Percentiles rank a stretch among this genome's conserved stretches.
These are phyloP conservation scores for Danio kyathit DNA, from an alignment of 2,797 vertebrate species.

Conservation along the genomic window DNA sequence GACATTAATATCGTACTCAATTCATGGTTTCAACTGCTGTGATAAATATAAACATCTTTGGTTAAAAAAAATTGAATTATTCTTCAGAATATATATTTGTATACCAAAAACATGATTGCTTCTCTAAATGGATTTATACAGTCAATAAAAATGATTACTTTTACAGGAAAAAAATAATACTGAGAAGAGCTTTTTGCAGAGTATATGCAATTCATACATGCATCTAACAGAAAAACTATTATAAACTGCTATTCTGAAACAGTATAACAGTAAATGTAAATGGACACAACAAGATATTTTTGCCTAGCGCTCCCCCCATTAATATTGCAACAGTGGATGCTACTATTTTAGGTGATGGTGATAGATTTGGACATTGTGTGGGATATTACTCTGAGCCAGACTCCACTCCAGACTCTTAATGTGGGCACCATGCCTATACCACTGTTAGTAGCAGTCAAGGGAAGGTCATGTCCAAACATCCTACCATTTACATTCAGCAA, in stretches of 20 bases:
- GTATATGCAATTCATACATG: too few species aligned
- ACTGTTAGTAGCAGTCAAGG: conserved; percentile 18
- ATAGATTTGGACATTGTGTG: conserved; percentile 34
- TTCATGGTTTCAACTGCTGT: too few species aligned
- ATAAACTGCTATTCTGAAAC: background rate
- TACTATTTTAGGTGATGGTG: conserved; percentile 43
- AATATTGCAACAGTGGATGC: conserved; percentile 29
- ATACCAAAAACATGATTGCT: too few species aligned
- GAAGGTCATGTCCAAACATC: conserved; percentile 3
- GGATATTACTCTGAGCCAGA: conserved; percentile 4
- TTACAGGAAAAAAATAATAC: too few species aligned
- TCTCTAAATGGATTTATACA: too few species aligned
- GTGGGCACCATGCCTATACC: conserved; percentile 18
- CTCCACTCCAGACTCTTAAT: conserved; percentile 17
- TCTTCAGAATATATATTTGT: too few species aligned
- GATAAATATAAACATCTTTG: too few species aligned
- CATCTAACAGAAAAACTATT: too few species aligned
- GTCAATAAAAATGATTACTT: too few species aligned
- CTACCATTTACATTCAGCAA: background rate
- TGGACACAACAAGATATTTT: conserved; percentile 18
- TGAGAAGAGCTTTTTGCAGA: too few species aligned
- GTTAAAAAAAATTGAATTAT: too few species aligned
- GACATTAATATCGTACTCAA: too few species aligned
- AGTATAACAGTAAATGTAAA: conserved; percentile 21
- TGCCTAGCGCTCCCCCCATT: conserved; percentile 15